phyloP scores from a whole-genome alignment of 2,888 invertebrate genomes.

The Scaptomyza parva region DNA sequence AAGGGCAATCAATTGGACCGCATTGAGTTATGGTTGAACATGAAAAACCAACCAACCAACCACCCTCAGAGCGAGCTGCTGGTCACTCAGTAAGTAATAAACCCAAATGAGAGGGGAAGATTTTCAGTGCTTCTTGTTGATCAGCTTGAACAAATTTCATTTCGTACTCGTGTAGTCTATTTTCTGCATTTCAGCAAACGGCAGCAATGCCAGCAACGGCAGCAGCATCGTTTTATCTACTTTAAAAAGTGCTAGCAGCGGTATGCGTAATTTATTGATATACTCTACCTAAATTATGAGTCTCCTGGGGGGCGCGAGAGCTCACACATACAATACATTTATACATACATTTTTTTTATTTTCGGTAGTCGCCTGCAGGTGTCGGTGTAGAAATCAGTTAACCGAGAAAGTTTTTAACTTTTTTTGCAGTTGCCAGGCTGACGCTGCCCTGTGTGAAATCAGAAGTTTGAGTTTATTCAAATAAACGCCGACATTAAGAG shows the following conservation, averaged over 20 bases:
- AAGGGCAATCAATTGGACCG: slow-evolving; percentile 59
- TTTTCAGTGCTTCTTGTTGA: slow-evolving; percentile 13
- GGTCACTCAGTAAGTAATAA: slow-evolving; percentile 43
- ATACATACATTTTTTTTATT: slow-evolving; percentile 12
- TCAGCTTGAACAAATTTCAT: slow-evolving; percentile 39
- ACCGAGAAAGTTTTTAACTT: slow-evolving; percentile 78
- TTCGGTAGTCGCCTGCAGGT: slow-evolving; percentile 64
- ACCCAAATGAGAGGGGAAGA: slow-evolving; percentile 5
- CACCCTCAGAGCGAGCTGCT: slow-evolving; percentile 26
- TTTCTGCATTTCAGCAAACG: slow-evolving; percentile 42
- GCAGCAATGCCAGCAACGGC: slow-evolving; percentile 6
- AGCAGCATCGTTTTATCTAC: slow-evolving; percentile 52
- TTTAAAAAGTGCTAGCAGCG: slow-evolving; percentile 64
- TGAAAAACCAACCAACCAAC: slow-evolving; percentile 15
- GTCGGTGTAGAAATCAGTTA: slow-evolving; percentile 77
- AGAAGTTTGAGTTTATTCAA: slow-evolving; percentile 80
- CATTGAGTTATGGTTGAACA: slow-evolving; percentile 60
- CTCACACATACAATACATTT: slow-evolving; percentile 11
- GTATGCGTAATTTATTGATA: slow-evolving; percentile 80
- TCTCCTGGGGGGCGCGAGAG: slow-evolving; percentile 64
- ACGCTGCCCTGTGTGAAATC: slow-evolving; percentile 63
- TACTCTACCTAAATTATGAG: slow-evolving; percentile 78
- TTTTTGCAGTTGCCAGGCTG: slow-evolving; percentile 28
- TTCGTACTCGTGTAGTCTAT: slow-evolving; percentile 6
- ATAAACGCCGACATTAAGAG: slow-evolving; percentile 80